These are phyloP conservation scores for Hymenopus coronatus DNA, from an alignment of 2,888 invertebrate species.

Conservation along the genomic window DNA sequence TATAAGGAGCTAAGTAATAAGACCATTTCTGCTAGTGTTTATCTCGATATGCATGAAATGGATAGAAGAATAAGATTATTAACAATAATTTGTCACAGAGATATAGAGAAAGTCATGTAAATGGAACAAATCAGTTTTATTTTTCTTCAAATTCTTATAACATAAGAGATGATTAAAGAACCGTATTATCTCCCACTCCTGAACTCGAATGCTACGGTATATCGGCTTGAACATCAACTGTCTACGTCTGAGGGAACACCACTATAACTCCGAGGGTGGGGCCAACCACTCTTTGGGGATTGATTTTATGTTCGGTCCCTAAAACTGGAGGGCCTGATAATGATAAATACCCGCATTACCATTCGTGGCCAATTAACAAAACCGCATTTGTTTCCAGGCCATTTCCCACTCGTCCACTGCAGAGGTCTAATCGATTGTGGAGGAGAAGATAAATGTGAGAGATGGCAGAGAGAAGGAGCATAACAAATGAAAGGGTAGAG, in stretches of 20 bases:
- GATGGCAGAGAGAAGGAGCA: neutral
- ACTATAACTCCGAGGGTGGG: neutral
- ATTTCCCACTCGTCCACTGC: slow-evolving; percentile 1
- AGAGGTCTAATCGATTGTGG: neutral
- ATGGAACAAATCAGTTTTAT: no score
- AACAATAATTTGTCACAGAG: no score
- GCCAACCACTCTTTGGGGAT: neutral
- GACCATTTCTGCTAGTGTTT: no score
- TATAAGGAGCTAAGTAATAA: no score
- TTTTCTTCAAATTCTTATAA: no score
- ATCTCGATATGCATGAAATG: no score
- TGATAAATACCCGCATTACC: slow-evolving; percentile 1
- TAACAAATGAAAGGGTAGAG: neutral
- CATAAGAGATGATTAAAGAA: no score
- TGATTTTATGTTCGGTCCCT: neutral
- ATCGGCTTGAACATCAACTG: neutral
- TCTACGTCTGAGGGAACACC: neutral
- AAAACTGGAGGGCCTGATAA: neutral
- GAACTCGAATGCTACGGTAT: neutral
- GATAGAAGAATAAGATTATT: no score
- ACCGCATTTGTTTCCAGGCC: slow-evolving; percentile 7
- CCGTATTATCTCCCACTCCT: no score
- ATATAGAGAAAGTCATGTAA: no score
- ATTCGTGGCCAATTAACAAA: neutral
- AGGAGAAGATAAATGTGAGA: neutral